Evolutionary conservation across 2,888 invertebrate genomes (phyloP).

Genomic region (Ectobius pallidus): DNA sequence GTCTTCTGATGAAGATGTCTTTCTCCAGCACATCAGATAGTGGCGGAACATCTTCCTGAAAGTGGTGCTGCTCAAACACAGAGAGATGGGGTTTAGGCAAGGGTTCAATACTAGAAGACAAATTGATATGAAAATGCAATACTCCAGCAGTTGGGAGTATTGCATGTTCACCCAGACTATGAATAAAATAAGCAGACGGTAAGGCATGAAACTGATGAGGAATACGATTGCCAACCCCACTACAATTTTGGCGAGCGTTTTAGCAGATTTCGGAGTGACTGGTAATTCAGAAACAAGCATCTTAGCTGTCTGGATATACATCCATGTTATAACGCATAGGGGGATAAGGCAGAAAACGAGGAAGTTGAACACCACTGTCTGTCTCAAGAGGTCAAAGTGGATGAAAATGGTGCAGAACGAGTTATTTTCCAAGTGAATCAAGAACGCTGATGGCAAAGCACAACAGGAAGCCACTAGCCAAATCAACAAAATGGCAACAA

Average conservation of each 20-base stretch:
- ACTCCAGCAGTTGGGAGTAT: background rate
- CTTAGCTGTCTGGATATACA: too few relatives aligned
- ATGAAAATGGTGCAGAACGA: background rate
- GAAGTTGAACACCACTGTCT: background rate
- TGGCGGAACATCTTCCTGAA: background rate
- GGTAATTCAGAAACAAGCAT: background rate
- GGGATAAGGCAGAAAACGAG: too few relatives aligned
- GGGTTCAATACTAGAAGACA: background rate
- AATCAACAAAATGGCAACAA: background rate
- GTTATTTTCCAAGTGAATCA: background rate
- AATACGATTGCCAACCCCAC: background rate
- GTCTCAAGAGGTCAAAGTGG: background rate
- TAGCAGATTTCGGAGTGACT: background rate
- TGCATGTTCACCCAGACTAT: background rate
- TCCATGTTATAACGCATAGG: too few relatives aligned
- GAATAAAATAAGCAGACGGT: background rate
- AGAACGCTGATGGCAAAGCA: background rate
- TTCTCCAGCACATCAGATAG: background rate
- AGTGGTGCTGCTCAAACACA: background rate
- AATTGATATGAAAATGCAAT: background rate
- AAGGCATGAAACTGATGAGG: background rate
- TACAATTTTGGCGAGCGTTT: background rate
- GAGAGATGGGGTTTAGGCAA: background rate
- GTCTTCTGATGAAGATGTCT: too few relatives aligned
- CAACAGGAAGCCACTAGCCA: background rate